Conservation (phyloP, 92 coral and sea anemone species). For the Paramuricea clavata region DNA sequence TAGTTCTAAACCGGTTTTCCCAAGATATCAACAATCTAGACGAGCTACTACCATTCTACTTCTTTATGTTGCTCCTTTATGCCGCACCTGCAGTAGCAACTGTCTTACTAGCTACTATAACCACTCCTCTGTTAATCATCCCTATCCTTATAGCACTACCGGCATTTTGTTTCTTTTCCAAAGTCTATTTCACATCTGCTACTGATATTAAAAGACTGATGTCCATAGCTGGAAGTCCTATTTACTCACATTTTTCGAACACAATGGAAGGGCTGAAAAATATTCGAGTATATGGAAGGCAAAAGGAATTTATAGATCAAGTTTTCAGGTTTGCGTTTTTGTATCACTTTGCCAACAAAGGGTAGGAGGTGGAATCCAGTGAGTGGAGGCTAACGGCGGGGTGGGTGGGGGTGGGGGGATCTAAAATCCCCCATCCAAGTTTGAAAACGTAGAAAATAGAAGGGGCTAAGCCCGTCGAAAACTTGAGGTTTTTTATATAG, state of each 20-base stretch:
- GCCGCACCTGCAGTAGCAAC: neutral
- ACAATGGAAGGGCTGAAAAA: constrained; percentile 9
- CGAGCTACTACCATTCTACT: neutral
- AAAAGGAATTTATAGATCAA: neutral
- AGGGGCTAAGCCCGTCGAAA: too few relatives aligned
- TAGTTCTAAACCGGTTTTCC: neutral
- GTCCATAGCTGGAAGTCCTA: constrained; percentile 4
- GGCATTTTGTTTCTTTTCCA: neutral
- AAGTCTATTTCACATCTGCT: neutral
- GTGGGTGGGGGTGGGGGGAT: too few relatives aligned
- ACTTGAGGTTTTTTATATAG: too few relatives aligned
- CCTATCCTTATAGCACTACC: neutral
- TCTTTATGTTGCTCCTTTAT: neutral
- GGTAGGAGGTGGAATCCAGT: neutral
- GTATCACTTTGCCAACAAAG: neutral
- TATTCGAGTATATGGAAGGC: neutral
- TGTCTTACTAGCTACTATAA: neutral
- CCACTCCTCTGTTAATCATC: neutral
- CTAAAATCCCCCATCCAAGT: too few relatives aligned
- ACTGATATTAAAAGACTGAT: constrained; percentile 2
- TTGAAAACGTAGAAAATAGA: too few relatives aligned
- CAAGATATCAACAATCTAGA: constrained; percentile 24
- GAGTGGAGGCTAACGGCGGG: too few relatives aligned
- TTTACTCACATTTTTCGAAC: constrained; percentile 20
- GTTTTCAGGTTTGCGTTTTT: neutral